Conservation (phyloP, 2,113 vertebrate species). For the Rhinoptilus africanus region DNA sequence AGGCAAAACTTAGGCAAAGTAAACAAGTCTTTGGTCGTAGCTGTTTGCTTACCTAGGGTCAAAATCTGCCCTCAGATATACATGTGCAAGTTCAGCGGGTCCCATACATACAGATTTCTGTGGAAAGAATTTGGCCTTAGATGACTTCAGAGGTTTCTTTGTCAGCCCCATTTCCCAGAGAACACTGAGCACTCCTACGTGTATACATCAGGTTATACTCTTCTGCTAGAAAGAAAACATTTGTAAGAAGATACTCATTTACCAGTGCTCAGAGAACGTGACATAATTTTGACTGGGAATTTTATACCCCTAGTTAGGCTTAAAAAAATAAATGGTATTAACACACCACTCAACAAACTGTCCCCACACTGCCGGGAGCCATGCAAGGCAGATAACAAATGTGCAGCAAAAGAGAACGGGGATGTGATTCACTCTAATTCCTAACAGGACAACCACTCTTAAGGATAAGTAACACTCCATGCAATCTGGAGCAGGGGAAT, state of each 20-base stretch:
- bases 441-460: background rate
- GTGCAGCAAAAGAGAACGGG: background rate
- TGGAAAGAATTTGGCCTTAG: slow-evolving; percentile 66
- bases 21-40: slow-evolving; percentile 63
- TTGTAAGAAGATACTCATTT: slow-evolving; percentile 45
- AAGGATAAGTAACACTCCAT: background rate
- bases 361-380: slow-evolving; percentile 12
- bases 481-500: background rate
- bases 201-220: background rate
- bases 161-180: slow-evolving; percentile 47
- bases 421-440: background rate
- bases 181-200: slow-evolving; percentile 3
- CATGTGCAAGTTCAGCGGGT: slow-evolving; percentile 37
- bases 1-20: slow-evolving; percentile 74
- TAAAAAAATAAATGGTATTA: slow-evolving; percentile 60
- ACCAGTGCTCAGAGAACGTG: slow-evolving; percentile 43
- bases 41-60: slow-evolving; percentile 68
- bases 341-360: slow-evolving; percentile 51
- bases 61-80: slow-evolving; percentile 65
- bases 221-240: slow-evolving; percentile 29
- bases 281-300: slow-evolving; percentile 60
- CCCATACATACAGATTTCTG: slow-evolving; percentile 33
- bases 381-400: slow-evolving; percentile 48
- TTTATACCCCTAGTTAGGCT: slow-evolving; percentile 63
- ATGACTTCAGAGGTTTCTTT: slow-evolving; percentile 65